Conservation (phyloP, 2,113 vertebrate genomes). For the Zosterops pallidus region DNA sequence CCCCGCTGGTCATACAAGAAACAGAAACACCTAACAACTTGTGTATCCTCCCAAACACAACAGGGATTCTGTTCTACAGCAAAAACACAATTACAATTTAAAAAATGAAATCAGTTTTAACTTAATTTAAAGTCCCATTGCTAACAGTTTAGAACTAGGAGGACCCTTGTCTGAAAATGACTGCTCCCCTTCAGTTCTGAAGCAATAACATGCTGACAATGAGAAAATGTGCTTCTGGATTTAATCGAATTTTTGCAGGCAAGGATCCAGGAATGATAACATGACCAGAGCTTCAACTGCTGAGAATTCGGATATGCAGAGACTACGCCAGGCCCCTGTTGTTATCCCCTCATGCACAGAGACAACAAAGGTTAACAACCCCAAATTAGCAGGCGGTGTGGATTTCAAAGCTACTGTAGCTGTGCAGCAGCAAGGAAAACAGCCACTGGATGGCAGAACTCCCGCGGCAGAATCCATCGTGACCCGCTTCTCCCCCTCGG, state of each 20-base stretch:
- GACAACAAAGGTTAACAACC: neutral
- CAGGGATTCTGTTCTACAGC: neutral
- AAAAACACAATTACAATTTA: neutral
- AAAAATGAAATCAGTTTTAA: neutral
- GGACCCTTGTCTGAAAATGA: neutral
- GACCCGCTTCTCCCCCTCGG: neutral
- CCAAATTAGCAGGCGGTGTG: neutral
- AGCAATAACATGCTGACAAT: neutral
- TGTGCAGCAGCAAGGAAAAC: neutral
- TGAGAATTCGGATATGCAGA: neutral
- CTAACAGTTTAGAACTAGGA: neutral
- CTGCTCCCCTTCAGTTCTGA: neutral
- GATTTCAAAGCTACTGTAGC: neutral
- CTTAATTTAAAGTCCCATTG: neutral
- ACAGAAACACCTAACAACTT: neutral
- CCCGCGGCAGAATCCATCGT: neutral
- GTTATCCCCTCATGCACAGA: neutral
- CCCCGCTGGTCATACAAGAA: fast-evolving
- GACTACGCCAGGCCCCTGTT: neutral
- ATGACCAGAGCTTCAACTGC: neutral
- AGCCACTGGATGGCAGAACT: neutral
- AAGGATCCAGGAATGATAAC: neutral
- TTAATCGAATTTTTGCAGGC: neutral
- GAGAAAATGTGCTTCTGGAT: neutral
- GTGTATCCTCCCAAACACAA: neutral